These are phyloP conservation scores for Epinephelus cyanopodus DNA, from an alignment of 2,113 vertebrate genomes.

Conservation along the genomic window DNA sequence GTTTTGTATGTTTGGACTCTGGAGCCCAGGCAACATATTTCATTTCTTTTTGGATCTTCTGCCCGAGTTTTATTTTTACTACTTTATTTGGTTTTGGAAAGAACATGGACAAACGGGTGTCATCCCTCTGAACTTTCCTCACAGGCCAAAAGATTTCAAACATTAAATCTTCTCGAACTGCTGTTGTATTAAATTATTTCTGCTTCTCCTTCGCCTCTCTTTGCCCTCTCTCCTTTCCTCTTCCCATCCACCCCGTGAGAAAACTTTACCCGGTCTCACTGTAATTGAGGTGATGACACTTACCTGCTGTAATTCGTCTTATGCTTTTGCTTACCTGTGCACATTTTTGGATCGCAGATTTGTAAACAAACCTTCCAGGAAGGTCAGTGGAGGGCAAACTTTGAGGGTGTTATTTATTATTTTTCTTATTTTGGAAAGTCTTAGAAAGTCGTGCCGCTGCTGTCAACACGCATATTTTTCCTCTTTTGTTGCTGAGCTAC, in stretches of 20 bases:
- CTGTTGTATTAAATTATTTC: neutral
- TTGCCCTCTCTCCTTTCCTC: neutral
- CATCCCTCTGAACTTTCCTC: neutral
- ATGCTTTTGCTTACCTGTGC: slow-evolving; percentile 24
- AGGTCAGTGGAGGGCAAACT: slow-evolving; percentile 7
- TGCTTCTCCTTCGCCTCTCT: neutral
- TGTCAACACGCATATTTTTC: neutral
- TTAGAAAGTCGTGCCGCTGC: neutral
- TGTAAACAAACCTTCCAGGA: slow-evolving; percentile 16
- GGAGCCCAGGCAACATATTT: neutral
- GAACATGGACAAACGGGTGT: neutral
- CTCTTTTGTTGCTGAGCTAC: slow-evolving; percentile 8
- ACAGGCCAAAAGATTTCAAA: neutral
- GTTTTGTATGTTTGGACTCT: neutral
- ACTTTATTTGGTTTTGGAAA: neutral
- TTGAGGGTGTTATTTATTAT: too few species aligned
- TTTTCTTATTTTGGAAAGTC: neutral
- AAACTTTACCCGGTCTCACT: neutral
- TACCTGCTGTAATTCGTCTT: neutral
- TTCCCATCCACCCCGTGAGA: too few species aligned
- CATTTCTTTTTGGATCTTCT: neutral
- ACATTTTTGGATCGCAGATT: neutral
- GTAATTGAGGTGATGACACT: slow-evolving; percentile 41
- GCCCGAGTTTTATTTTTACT: neutral
- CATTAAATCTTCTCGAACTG: neutral